Evolutionary conservation across 2,113 vertebrate genomes (phyloP).

Genomic region (Nibea coibor): DNA sequence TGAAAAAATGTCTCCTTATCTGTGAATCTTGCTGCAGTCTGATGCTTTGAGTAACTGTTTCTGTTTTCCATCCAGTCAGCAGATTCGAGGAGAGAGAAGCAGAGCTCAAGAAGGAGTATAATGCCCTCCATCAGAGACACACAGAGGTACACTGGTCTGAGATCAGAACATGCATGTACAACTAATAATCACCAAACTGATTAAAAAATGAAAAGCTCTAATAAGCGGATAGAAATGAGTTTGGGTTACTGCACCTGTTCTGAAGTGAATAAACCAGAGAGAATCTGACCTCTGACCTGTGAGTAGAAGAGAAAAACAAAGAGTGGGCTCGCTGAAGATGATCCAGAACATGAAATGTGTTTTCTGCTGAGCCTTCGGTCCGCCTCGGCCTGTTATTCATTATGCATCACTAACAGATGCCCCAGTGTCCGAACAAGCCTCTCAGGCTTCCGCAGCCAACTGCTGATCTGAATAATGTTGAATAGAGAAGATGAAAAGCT

Average conservation of each 20-base stretch:
- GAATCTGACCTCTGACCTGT: not conserved
- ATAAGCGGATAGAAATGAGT: too few relatives aligned
- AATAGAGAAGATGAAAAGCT: constrained; percentile 26
- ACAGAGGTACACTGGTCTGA: constrained; percentile 87
- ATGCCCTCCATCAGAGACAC: constrained; percentile 94
- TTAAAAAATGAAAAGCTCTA: too few relatives aligned
- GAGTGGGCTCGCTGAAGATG: not conserved
- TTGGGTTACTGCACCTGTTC: too few relatives aligned
- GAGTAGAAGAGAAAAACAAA: not conserved
- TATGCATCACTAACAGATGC: constrained; percentile 49
- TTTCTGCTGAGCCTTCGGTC: constrained; percentile 9
- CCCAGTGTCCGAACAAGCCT: constrained; percentile 5
- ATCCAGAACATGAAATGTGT: not conserved
- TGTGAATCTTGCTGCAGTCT: constrained; percentile 66
- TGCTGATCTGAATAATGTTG: constrained; percentile 41
- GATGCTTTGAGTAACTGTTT: not conserved
- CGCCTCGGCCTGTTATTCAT: not conserved
- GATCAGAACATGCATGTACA: not conserved
- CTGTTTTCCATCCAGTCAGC: constrained; percentile 86
- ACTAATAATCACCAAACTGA: not conserved
- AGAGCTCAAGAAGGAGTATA: constrained; percentile 97
- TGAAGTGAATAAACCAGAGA: not conserved
- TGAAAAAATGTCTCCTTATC: too few relatives aligned
- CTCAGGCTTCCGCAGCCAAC: constrained; percentile 11
- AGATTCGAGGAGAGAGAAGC: constrained; percentile 96